A percentile compares a stretch with the other conserved stretches of the same genome.
phyloP scores from a whole-genome alignment of 2,797 vertebrate genomes.

The Argyrosomus regius region DNA sequence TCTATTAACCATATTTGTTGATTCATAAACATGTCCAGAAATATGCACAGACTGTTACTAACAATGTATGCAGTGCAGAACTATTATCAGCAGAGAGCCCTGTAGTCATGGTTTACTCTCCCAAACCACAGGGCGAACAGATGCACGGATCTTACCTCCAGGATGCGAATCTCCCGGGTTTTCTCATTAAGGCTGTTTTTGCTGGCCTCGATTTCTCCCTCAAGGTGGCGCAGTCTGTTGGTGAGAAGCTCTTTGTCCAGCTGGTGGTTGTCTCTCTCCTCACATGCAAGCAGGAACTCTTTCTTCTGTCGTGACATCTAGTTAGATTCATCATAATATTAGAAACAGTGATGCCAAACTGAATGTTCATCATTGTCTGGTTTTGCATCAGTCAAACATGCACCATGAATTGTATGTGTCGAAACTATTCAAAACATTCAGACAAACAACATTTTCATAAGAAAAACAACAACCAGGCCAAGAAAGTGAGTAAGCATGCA shows the following conservation, averaged over 20 bases:
- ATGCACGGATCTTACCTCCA: constrained; percentile 69
- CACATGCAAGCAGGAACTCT: constrained; percentile 87
- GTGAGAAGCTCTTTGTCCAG: constrained; percentile 92
- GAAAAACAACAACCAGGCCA: constrained; percentile 14
- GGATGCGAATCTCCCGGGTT: constrained; percentile 86
- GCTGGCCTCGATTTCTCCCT: constrained; percentile 88
- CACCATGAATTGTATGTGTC: constrained; percentile 25
- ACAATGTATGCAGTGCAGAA: background rate
- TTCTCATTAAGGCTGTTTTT: constrained; percentile 88
- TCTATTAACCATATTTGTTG: background rate
- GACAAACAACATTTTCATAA: constrained; percentile 28
- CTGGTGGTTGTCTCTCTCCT: constrained; percentile 88
- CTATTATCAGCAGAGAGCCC: constrained; percentile 12
- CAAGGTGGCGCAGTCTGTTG: constrained; percentile 90
- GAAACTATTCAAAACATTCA: constrained; percentile 30
- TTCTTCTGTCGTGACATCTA: constrained; percentile 90
- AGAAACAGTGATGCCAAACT: constrained; percentile 25
- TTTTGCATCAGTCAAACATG: constrained; percentile 27
- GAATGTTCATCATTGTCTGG: constrained; percentile 7
- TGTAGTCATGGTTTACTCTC: constrained; percentile 14
- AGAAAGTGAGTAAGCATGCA: background rate
- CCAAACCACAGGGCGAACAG: background rate
- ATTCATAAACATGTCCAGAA: background rate
- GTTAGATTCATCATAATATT: constrained; percentile 23
- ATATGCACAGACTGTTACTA: background rate